Evolutionary conservation across 2,113 vertebrate genomes (phyloP).

Genomic region (Mus spicilegus): DNA sequence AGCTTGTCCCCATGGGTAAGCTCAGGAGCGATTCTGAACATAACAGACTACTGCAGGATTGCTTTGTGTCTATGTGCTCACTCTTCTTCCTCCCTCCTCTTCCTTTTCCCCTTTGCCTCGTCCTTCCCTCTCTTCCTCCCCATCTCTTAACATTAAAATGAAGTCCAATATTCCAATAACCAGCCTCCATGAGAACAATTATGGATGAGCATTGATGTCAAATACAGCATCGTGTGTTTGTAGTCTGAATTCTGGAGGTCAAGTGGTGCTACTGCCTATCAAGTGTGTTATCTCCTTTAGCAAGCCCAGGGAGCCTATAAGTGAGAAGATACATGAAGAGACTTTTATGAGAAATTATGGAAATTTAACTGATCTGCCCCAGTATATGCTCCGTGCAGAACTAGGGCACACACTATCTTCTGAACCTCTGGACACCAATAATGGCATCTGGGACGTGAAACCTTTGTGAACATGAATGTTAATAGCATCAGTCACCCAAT

Average conservation of each 20-base stretch:
- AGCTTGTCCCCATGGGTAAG: constrained; percentile 84
- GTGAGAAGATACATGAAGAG: neutral
- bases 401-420: neutral
- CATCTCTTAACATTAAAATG: neutral
- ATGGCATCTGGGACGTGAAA: neutral
- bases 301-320: neutral
- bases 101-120: neutral
- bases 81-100: neutral
- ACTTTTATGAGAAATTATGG: neutral
- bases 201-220: neutral
- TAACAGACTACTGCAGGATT: neutral
- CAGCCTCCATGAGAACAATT: neutral
- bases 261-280: neutral
- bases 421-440: neutral
- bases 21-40: constrained; percentile 42
- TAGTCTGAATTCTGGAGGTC: neutral
- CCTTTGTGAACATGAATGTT: neutral
- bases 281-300: neutral
- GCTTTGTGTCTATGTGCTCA: neutral
- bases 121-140: neutral
- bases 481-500: neutral
- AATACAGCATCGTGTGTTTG: neutral
- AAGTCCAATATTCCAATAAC: neutral
- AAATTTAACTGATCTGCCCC: neutral
- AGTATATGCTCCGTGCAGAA: neutral